phyloP scores from a whole-genome alignment of 2,113 vertebrate species.

The Coturnix japonica region DNA sequence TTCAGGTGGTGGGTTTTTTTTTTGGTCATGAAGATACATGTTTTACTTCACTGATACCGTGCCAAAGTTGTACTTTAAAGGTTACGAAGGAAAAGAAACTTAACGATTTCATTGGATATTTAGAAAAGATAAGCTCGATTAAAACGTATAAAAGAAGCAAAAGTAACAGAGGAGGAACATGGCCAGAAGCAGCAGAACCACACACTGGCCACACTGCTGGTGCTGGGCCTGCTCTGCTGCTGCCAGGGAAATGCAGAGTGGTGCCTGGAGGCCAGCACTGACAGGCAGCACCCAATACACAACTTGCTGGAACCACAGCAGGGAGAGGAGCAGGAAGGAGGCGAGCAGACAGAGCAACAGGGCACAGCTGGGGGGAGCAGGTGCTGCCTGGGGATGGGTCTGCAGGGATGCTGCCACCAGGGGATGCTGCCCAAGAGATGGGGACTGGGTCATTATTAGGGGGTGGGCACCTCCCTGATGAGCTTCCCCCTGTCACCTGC shows the following conservation, averaged over 20 bases:
- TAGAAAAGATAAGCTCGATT: not conserved
- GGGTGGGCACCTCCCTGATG: not conserved
- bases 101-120: not conserved
- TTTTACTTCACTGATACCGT: not conserved
- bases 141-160: not conserved
- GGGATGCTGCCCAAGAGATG: not conserved
- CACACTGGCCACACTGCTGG: not conserved
- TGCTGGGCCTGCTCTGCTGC: not conserved
- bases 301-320: not conserved
- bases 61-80: not conserved
- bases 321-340: not conserved
- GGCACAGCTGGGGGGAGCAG: rapidly evolving
- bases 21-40: not conserved
- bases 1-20: not conserved
- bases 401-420: not conserved
- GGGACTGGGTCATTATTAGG: rapidly evolving
- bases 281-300: not conserved
- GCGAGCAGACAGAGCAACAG: not conserved
- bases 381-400: not conserved
- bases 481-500: not conserved
- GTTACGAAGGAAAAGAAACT: not conserved
- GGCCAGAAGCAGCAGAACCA: not conserved
- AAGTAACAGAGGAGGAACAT: not conserved
- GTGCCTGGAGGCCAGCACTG: not conserved
- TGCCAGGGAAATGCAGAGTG: rapidly evolving